Percentiles rank a stretch among this genome's conserved stretches.
These are phyloP conservation scores for Ciconia boyciana DNA, from an alignment of 2,113 vertebrate species.

Conservation along the genomic window DNA sequence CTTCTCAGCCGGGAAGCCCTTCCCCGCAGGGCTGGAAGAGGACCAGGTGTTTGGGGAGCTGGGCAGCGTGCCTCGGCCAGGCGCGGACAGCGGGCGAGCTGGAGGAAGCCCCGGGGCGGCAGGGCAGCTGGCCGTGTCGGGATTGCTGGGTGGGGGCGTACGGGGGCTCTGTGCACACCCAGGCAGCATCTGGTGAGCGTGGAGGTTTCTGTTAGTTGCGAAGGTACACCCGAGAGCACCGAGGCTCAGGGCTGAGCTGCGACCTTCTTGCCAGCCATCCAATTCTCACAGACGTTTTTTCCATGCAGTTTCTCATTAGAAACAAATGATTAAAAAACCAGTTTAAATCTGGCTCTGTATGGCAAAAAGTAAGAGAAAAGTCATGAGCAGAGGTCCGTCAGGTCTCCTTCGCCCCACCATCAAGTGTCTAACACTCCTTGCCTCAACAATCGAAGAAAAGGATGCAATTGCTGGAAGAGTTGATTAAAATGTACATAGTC, in stretches of 20 bases:
- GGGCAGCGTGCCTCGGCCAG: background rate
- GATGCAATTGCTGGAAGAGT: background rate
- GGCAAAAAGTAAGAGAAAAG: background rate
- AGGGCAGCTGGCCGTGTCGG: background rate
- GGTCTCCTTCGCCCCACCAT: background rate
- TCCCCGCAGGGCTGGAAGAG: background rate
- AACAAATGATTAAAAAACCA: background rate
- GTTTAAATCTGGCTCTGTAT: background rate
- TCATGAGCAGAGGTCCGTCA: background rate
- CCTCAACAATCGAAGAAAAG: background rate
- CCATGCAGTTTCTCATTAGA: background rate
- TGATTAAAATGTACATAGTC: background rate
- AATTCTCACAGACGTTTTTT: background rate
- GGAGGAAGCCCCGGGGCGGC: background rate
- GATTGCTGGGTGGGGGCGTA: background rate
- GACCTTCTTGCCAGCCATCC: background rate
- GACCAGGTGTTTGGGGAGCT: background rate
- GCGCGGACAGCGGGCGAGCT: background rate
- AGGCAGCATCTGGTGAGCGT: background rate
- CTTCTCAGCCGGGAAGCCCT: background rate
- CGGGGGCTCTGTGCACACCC: background rate
- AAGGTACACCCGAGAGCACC: background rate
- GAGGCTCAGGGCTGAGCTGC: background rate
- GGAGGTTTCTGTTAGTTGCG: background rate
- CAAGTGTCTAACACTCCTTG: background rate